These are phyloP conservation scores for Antheraea pernyi DNA, from an alignment of 1,140 invertebrate species.

Conservation along the genomic window DNA sequence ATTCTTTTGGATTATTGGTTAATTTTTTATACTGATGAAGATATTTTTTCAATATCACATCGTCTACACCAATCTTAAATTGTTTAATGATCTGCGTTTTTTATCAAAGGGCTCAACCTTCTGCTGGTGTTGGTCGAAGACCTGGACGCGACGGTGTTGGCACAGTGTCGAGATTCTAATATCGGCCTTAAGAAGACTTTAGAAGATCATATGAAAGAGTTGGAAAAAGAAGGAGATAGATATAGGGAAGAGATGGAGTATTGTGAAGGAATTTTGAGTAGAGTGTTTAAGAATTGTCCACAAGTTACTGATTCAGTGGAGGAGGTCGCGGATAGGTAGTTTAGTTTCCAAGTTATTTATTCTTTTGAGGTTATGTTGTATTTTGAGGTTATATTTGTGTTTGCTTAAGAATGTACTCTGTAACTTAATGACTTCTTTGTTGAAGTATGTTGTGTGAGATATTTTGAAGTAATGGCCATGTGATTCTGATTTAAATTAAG, in stretches of 20 bases:
- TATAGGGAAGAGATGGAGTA: slow-evolving; percentile 52
- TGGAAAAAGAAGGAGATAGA: slow-evolving; percentile 35
- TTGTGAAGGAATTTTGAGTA: slow-evolving; percentile 41
- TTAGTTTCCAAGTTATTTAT: background rate
- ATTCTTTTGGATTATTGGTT: no score
- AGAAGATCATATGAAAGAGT: slow-evolving; percentile 38
- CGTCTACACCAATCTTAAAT: no score
- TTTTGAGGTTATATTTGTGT: no score
- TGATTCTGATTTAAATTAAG: no score
- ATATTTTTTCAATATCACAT: no score
- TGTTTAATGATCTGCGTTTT: no score
- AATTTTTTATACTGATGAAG: no score
- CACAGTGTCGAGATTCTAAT: slow-evolving; percentile 40
- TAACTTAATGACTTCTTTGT: no score
- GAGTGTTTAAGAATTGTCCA: slow-evolving; percentile 30
- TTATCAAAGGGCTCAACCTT: slow-evolving; percentile 7
- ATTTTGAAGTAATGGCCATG: no score
- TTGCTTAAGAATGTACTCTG: no score
- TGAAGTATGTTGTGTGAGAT: no score
- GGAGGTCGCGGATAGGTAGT: slow-evolving; percentile 47
- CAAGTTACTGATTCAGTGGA: slow-evolving; percentile 17
- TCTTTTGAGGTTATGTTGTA: background rate
- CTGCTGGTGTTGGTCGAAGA: slow-evolving; percentile 34
- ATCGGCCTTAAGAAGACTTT: slow-evolving; percentile 41
- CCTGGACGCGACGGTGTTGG: slow-evolving; percentile 29